Conservation (phyloP, 2,797 vertebrate species). For the Dromococcyx pavoninus region DNA sequence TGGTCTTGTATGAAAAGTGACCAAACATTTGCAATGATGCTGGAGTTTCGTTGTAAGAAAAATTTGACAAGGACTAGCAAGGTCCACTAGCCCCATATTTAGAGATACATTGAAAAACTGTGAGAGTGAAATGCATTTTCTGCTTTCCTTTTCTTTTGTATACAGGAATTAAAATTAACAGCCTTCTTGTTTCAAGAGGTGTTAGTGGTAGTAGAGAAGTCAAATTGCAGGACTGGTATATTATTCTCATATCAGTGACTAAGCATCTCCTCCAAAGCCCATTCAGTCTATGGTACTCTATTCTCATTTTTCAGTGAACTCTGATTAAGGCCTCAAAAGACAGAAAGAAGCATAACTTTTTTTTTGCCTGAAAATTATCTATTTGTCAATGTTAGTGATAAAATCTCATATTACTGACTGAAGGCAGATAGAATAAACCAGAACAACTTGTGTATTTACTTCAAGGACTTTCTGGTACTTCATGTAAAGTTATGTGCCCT, state of each 20-base stretch:
- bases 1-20: background rate
- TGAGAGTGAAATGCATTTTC: background rate
- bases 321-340: background rate
- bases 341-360: background rate
- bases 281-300: background rate
- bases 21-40: background rate
- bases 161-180: background rate
- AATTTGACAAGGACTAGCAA: background rate
- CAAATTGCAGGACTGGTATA: background rate
- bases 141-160: background rate
- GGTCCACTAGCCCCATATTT: background rate
- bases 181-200: constrained; percentile 13
- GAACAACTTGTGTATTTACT: background rate
- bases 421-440: background rate
- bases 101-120: background rate
- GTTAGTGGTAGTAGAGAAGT: background rate
- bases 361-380: background rate
- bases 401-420: background rate
- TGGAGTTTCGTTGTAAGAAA: background rate
- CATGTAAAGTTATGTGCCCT: background rate
- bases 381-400: background rate
- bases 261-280: background rate
- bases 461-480: background rate
- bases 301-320: background rate
- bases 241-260: background rate